Base-by-base conservation (phyloP, 2,888 invertebrate genomes). In the Hypena proboscidalis region DNA sequence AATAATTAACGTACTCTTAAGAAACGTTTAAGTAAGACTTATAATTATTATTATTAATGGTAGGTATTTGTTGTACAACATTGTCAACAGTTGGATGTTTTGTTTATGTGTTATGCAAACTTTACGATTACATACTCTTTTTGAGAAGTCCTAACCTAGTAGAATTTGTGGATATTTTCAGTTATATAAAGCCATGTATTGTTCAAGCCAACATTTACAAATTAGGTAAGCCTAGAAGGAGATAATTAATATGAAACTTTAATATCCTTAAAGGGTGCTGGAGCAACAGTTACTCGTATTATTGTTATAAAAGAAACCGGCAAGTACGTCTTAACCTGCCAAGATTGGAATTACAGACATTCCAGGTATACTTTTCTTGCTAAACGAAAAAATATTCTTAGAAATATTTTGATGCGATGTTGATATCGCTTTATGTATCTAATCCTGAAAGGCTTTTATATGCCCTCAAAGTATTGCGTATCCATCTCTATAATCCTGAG, bases 121-220 rank as follows among this genome's bases (percentile, higher is more conserved):
- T n/a, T n/a, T n/a, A n/a, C n/a, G n/a, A n/a, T n/a, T n/a, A n/a
- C n/a, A n/a, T n/a, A n/a, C n/a, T n/a, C n/a, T n/a, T n/a, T n/a
- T n/a, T n/a, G n/a, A n/a, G n/a, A n/a, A n/a, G n/a, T n/a, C n/a
- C n/a, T n/a, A n/a, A n/a, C n/a, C n/a, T n/a, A n/a, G n/a, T n/a
- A n/a, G n/a, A n/a, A n/a, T n/a, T n/a, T n/a, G n/a, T 4, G 5
- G 17, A 40, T 20, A 50, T 53, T 44, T 45, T 38, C 32, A 46
- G 36, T 47, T 62, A 57, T 58, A 53, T 57, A 33, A 53, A 52
- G 46, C 14, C 27, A 50, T 35, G 38, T 41, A 37, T 50, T 26
- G n/a, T n/a, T n/a, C n/a, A n/a, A 40, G 17, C 26, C 36, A 38
- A 42, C 31, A 19, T n/a, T n/a, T 45, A 43, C 21, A 35, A 54